Base-by-base conservation (phyloP, 35 echinoderm and acorn worm species). In the Eucidaris tribuloides region DNA sequence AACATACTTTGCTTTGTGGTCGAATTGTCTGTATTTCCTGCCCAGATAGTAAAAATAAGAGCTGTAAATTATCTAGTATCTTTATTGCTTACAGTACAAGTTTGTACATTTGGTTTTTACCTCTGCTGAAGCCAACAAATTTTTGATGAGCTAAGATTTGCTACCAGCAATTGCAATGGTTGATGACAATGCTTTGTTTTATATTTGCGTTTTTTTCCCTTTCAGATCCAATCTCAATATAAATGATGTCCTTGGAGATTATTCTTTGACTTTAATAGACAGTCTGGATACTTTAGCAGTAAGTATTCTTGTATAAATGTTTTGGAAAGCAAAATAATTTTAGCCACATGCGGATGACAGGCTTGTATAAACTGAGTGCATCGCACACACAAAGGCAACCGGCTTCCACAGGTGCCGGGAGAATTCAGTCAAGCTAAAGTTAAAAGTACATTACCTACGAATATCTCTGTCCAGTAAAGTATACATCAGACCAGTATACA, bases 171-270 rank as follows among this genome's bases (percentile, higher is more conserved):
- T 40, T 42, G 15, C 18, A 38, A 32, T 19, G 4, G 7, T 31
- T 40, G 13, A 3, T 17, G 42, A 23, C 24, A 65, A 72, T 68
- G 7, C 40, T 72, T 14, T 25, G 40, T 71, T 9, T 50, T 76
- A 19, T 90, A 24, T 43, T 81, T 37, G 52, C 34, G 25, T 79
- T 81, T 61, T 81, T 85, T 59, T 65, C 41, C 7, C 71, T 77
- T 63, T 7, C 76, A 98, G 95, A 28, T 83, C 84, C 37, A 97
- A 99, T 78, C 55, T 99, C 5, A 99, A 99, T 83, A 99, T 99
- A 20, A 99, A 99, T 81, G 96, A 99, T 87, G 96, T 99, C n/a
- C 85, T 99, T 54, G 96, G 90, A 27, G 91, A 92, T 54, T 99
- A 89, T 79, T 93, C 96, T 11, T 76, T 99, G 35, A 99, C 96